Base-by-base conservation (phyloP, 2,797 vertebrate species). In the Thunnus albacares region DNA sequence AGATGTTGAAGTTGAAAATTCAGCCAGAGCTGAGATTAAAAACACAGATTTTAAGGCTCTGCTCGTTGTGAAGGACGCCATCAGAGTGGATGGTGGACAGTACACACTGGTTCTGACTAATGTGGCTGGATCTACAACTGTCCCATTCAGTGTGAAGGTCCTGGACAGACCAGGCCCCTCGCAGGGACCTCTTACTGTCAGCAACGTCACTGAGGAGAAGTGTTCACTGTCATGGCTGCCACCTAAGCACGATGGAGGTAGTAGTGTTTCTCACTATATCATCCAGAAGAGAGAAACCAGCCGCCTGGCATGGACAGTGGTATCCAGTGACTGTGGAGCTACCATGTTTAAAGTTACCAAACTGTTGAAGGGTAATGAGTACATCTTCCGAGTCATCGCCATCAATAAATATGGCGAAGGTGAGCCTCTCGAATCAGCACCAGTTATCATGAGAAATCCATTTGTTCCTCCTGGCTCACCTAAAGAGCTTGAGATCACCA, bases 231-330 rank as follows among this genome's bases (percentile, higher is more conserved):
- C 98, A 51, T 99, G 98, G 98, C 93, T 95, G 85, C 97, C 97
- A 87, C 98, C 98, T 75, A 95, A 94, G 85, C 97, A 99, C 70
- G 98, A 99, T 88, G 98, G 98, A 64, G 98, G 98, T 77, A 97
- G 97, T 87, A 97, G 96, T 81, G 96, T 99, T 94, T 97, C 97
- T 90, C 96, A 99, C 89, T 99, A 99, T 64, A 68, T 99, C 47
- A 96, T 99, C 93, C 97, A 99, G 91, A 99, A 98, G 91, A 96
- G 98, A 95, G 98, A 99, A 96, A 99, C 98, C 33, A 99, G 98
- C 87, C 97, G 98, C 45, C 94, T 99, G 84, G 97, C 98, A 49
- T 99, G 98, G 98, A 99, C 98, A 86, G 93, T 99, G 83, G 98
- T 99, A 83, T 94, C 96, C 77, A 90, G 96, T 87, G 98, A 99